A percentile compares a stretch with the other conserved stretches of the same genome.
These are phyloP conservation scores for Sphaerophoria taeniata DNA, from an alignment of 2,888 invertebrate species.

Conservation along the genomic window DNA sequence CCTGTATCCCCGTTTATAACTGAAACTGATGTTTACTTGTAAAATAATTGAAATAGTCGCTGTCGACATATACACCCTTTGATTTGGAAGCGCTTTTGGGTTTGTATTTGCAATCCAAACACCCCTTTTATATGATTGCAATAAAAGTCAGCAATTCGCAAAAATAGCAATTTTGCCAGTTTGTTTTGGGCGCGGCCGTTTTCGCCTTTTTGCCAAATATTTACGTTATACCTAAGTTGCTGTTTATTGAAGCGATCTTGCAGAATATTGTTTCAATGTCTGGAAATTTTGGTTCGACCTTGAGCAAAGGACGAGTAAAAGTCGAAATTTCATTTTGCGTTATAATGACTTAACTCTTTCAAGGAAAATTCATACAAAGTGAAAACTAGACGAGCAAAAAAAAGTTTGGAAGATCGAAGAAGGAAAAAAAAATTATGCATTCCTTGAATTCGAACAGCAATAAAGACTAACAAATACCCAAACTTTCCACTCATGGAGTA, in stretches of 20 bases:
- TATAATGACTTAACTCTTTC: slow-evolving; percentile 56
- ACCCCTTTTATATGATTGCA: slow-evolving; percentile 72
- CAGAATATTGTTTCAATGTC: slow-evolving; percentile 9
- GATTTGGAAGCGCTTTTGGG: slow-evolving; percentile 35
- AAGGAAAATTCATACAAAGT: slow-evolving; percentile 36
- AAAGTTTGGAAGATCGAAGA: too few species aligned
- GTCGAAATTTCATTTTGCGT: slow-evolving; percentile 37
- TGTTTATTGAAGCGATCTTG: slow-evolving; percentile 31
- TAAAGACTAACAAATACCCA: too few species aligned
- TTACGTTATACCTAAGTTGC: slow-evolving; percentile 18
- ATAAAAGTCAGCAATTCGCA: slow-evolving; percentile 48
- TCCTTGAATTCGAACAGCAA: too few species aligned
- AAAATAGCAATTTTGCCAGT: not conserved
- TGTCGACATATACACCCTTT: slow-evolving; percentile 55
- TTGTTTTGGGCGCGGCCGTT: slow-evolving; percentile 48
- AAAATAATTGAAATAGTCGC: slow-evolving; percentile 66
- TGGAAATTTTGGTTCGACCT: slow-evolving; percentile 46
- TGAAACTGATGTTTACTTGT: slow-evolving; percentile 49
- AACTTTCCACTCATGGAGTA: too few species aligned
- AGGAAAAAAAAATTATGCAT: too few species aligned
- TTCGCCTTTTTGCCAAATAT: slow-evolving; percentile 53
- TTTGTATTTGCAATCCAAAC: slow-evolving; percentile 53
- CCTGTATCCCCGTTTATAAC: slow-evolving; percentile 5
- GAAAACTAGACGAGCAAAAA: too few species aligned
- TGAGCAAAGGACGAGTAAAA: slow-evolving; percentile 26